Percentiles rank a stretch among this genome's conserved stretches.
Evolutionary conservation across 1,140 invertebrate species (phyloP).

Genomic region (Sesamia nonagrioides): DNA sequence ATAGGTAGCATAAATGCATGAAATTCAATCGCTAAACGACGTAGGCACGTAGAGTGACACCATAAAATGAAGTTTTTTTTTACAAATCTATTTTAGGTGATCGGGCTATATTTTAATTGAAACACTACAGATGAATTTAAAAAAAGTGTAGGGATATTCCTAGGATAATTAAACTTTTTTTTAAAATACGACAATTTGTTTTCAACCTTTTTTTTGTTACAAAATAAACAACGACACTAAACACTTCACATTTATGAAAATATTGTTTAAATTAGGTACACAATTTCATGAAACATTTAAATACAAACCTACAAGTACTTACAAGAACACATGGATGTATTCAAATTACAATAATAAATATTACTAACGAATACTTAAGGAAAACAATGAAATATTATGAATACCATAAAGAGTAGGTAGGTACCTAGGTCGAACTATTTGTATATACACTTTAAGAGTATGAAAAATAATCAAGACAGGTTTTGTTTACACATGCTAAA

Average conservation of each 20-base stretch:
- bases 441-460: not conserved
- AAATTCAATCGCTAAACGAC: conserved; percentile 12
- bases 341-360: not conserved
- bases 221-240: no score
- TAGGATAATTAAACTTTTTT: no score
- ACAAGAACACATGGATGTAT: conserved; percentile 6
- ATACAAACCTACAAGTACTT: not conserved
- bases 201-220: no score
- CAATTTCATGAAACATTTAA: not conserved
- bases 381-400: conserved; percentile 21
- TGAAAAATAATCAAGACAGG: no score
- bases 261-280: no score
- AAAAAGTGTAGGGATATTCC: no score
- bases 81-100: not conserved
- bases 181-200: no score
- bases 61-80: not conserved
- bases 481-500: no score
- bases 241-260: no score
- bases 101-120: no score
- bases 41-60: conserved; percentile 9
- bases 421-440: not conserved
- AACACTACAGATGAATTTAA: no score
- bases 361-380: not conserved
- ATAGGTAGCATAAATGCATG: conserved; percentile 25
- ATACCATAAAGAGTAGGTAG: not conserved